phyloP scores from a whole-genome alignment of 1,140 invertebrate species.

The Coenobita brevimanus region DNA sequence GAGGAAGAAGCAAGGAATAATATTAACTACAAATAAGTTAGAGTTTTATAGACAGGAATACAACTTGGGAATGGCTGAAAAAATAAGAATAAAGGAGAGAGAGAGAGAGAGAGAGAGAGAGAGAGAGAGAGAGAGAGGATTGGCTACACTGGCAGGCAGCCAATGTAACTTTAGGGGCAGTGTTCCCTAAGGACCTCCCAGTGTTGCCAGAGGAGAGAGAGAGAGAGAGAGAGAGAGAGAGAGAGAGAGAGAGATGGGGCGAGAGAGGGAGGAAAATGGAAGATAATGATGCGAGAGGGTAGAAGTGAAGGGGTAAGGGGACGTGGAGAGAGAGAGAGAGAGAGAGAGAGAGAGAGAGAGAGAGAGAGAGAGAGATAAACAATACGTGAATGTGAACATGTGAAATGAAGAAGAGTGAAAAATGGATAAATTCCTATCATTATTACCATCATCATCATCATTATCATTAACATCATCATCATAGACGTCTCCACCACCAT shows the following conservation, averaged over 20 bases:
- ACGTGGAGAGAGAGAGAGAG: neutral
- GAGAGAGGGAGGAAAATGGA: neutral
- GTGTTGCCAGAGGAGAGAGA: neutral
- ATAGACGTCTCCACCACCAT: no score
- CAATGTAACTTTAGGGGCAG: no score
- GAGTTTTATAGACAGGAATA: no score
- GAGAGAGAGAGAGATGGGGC: neutral
- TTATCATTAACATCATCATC: no score
- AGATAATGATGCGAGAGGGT: neutral
- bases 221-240: neutral
- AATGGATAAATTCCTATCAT: no score
- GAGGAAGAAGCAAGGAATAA: neutral
- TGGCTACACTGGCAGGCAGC: neutral
- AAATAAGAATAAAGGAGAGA: neutral
- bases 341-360: neutral
- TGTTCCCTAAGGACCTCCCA: no score
- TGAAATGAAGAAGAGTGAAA: no score
- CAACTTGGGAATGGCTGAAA: no score
- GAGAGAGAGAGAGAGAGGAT: conserved; percentile 13
- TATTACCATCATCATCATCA: no score
- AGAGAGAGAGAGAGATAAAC: neutral
- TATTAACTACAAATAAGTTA: neutral
- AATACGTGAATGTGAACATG: neutral
- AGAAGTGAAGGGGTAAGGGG: neutral
- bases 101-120: conserved; percentile 7